A percentile compares a stretch with the other conserved stretches of the same genome.
Conservation (phyloP, 2,888 invertebrate genomes). For the Eupithecia insigniata region DNA sequence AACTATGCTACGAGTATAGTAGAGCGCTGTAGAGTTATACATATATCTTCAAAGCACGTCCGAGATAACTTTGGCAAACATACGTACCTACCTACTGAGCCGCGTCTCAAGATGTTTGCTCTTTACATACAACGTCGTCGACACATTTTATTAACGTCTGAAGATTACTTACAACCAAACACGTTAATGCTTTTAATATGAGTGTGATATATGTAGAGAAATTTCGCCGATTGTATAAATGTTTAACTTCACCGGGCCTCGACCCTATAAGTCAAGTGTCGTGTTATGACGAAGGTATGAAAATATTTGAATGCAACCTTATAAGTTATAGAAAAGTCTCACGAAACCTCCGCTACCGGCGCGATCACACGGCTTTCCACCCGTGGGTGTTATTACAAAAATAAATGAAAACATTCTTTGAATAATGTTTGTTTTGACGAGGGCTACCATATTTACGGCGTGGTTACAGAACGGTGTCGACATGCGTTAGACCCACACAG, state of each 20-base stretch:
- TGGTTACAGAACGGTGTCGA: constrained; percentile 64
- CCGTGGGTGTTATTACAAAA: constrained; percentile 76
- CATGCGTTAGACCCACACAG: constrained; percentile 79
- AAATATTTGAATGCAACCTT: constrained; percentile 57
- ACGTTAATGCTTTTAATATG: constrained; percentile 49
- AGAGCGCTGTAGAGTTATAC: constrained; percentile 2
- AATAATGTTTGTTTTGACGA: constrained; percentile 80
- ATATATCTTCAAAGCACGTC: background rate
- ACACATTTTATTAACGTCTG: constrained; percentile 68
- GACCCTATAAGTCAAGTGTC: constrained; percentile 44
- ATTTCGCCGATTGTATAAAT: constrained; percentile 51
- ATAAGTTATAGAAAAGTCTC: constrained; percentile 63
- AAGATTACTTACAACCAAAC: constrained; percentile 53
- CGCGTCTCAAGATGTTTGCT: constrained; percentile 71
- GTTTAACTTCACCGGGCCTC: constrained; percentile 52
- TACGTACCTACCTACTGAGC: constrained; percentile 58
- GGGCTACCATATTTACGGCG: constrained; percentile 69
- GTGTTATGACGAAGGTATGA: constrained; percentile 51
- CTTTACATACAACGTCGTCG: constrained; percentile 74
- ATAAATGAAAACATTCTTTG: constrained; percentile 78
- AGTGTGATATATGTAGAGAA: constrained; percentile 41
- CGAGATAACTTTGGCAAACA: constrained; percentile 2
- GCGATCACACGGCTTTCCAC: constrained; percentile 67
- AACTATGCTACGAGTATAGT: background rate
- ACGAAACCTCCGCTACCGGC: constrained; percentile 60